Evolutionary conservation across 2,797 vertebrate species (phyloP).

Genomic region (Acanthopagrus latus): DNA sequence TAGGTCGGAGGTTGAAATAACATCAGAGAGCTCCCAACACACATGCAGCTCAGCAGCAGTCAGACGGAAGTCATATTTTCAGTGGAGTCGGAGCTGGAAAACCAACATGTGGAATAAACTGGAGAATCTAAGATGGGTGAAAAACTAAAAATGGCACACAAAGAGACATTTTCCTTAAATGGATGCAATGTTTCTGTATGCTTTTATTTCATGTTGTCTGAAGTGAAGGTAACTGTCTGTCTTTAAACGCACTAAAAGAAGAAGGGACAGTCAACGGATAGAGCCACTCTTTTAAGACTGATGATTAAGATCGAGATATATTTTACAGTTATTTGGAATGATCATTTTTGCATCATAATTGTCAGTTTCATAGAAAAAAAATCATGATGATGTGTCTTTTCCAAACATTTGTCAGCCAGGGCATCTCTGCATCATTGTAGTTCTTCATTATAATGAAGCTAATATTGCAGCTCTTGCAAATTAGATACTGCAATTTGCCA

Average conservation of each 20-base stretch:
- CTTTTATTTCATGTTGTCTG: not conserved
- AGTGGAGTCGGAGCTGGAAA: not conserved
- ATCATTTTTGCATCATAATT: too few relatives aligned
- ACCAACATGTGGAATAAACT: not conserved
- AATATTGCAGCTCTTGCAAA: too few relatives aligned
- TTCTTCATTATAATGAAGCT: too few relatives aligned
- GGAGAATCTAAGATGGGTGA: not conserved
- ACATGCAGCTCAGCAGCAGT: not conserved
- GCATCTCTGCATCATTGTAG: too few relatives aligned
- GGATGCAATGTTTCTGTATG: not conserved
- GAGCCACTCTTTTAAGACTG: not conserved
- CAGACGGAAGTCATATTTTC: not conserved
- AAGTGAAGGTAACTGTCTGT: slow-evolving; percentile 5
- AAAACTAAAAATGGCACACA: not conserved
- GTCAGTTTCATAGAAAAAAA: too few relatives aligned
- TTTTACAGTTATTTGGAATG: too few relatives aligned
- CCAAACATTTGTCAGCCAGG: too few relatives aligned
- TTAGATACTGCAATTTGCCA: too few relatives aligned
- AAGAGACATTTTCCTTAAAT: not conserved
- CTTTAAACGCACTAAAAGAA: not conserved
- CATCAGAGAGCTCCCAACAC: not conserved
- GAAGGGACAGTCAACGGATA: not conserved
- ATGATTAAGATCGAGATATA: too few relatives aligned
- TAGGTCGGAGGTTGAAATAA: slow-evolving; percentile 48
- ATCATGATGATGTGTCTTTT: too few relatives aligned